Evolutionary conservation across 2,797 vertebrate genomes (phyloP).

Genomic region (Nothura maculosa): DNA sequence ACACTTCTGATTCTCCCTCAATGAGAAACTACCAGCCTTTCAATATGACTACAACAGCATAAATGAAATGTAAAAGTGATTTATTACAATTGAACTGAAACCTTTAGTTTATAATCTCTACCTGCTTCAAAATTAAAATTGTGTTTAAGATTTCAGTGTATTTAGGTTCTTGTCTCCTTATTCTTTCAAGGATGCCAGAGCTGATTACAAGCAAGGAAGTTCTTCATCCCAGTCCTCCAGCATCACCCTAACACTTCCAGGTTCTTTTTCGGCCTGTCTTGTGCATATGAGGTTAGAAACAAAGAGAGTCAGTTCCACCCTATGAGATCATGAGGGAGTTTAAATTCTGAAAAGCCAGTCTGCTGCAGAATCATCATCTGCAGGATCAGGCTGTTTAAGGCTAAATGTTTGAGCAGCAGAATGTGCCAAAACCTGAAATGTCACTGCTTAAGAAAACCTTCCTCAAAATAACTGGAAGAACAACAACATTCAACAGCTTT

Average conservation of each 20-base stretch:
- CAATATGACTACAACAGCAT: not conserved
- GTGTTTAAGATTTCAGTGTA: not conserved
- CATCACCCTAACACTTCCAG: not conserved
- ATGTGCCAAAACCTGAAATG: not conserved
- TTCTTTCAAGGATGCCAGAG: not conserved
- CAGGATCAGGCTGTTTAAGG: not conserved
- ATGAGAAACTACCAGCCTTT: not conserved
- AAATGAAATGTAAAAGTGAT: not conserved
- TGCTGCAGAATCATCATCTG: slow-evolving; percentile 3
- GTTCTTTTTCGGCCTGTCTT: not conserved
- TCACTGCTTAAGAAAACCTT: slow-evolving; percentile 32
- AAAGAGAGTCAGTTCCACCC: slow-evolving; percentile 46
- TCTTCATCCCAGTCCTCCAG: not conserved
- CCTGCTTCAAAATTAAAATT: not conserved
- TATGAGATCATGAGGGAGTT: slow-evolving; percentile 49
- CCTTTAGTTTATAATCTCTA: not conserved
- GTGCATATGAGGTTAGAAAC: slow-evolving; percentile 20
- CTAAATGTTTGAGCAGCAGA: not conserved
- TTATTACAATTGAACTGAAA: not conserved
- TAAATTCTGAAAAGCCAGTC: not conserved
- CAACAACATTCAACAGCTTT: not conserved
- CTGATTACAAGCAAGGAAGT: not conserved
- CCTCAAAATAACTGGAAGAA: slow-evolving; percentile 34
- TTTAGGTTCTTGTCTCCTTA: not conserved
- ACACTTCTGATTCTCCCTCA: not conserved